These are phyloP conservation scores for Mustelus asterias DNA, from an alignment of 2,113 vertebrate species.

Conservation along the genomic window DNA sequence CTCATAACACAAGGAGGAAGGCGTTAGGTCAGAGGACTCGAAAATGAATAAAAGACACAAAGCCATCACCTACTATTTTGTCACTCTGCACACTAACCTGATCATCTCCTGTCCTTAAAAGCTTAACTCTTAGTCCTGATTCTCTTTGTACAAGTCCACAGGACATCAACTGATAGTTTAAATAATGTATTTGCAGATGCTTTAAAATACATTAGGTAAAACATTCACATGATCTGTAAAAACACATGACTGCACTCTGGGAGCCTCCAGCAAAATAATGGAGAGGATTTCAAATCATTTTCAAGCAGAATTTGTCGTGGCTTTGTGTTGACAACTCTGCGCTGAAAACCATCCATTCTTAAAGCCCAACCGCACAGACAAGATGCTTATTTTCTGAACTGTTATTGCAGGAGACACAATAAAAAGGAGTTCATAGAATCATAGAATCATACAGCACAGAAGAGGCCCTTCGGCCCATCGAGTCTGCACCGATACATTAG, in stretches of 20 bases:
- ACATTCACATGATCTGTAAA: neutral
- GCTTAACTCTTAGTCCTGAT: neutral
- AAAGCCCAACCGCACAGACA: neutral
- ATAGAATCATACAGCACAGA: no score
- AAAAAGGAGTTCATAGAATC: neutral
- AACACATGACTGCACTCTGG: neutral
- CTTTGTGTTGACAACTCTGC: neutral
- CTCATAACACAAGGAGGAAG: neutral
- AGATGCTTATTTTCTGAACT: neutral
- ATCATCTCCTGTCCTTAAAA: neutral
- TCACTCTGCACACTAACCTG: neutral
- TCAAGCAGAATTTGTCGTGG: neutral
- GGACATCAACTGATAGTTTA: neutral
- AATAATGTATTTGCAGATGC: neutral
- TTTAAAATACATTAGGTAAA: neutral
- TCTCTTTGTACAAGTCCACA: neutral
- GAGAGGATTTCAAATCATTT: neutral
- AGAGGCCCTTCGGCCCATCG: no score
- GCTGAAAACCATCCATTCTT: neutral
- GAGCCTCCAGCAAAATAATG: neutral
- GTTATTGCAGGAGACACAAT: neutral
- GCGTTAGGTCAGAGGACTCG: neutral
- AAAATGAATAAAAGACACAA: neutral
- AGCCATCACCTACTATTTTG: neutral
- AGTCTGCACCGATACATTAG: no score